Percentiles rank a stretch among this genome's conserved stretches.
Conservation (phyloP, 1,140 invertebrate species). For the Lepidurus arcticus region DNA sequence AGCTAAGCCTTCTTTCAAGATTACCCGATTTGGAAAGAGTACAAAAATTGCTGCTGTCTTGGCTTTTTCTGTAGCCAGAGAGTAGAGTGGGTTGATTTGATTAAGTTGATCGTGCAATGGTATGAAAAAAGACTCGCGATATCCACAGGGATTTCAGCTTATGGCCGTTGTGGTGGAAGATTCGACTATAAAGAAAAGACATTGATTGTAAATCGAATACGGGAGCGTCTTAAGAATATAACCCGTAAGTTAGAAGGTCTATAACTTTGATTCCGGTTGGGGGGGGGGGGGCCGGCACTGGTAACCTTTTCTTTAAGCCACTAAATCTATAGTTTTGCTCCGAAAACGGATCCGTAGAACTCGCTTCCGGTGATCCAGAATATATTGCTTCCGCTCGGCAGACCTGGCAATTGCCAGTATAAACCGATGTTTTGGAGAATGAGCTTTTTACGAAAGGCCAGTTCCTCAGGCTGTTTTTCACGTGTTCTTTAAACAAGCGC, state of each 20-base stretch:
- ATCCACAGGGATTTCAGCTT: conserved; percentile 10
- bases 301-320: not conserved
- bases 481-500: not conserved
- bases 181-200: not conserved
- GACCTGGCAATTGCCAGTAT: not conserved
- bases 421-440: not conserved
- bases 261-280: not conserved
- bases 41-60: not conserved
- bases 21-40: not conserved
- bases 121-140: not conserved
- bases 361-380: conserved; percentile 12
- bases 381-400: conserved; percentile 10
- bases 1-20: not conserved
- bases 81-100: conserved; percentile 1
- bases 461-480: not conserved
- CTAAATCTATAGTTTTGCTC: not conserved
- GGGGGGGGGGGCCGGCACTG: not conserved
- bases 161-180: conserved; percentile 18
- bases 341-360: not conserved
- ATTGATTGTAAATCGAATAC: not conserved
- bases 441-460: not conserved
- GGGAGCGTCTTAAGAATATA: not conserved
- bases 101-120: conserved; percentile 16
- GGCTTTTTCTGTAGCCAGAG: not conserved
- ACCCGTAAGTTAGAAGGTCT: not conserved